Evolutionary conservation across 2,888 invertebrate genomes (phyloP), one percentile per base, ranked within the genome.

Genomic region (Torymus auratus): DNA sequence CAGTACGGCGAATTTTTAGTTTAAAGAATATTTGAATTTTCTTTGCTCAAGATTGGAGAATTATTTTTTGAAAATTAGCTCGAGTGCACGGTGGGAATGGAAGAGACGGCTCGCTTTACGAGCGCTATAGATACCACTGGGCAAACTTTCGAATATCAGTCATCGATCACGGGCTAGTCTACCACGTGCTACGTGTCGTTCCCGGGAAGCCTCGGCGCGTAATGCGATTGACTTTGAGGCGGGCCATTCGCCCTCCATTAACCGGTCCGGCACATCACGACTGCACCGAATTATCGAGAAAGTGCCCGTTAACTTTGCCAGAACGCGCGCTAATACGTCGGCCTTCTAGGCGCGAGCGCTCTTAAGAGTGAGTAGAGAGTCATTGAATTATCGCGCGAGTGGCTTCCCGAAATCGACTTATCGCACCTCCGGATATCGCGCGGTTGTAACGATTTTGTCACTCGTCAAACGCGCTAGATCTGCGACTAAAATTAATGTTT

Each of bases 151-250:
- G 52, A 72, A 68, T 41, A 41, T 69, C 71, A 80, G 71, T 75
- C 80, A 77, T 81, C 62, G 72, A 72, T 81, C 67, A 77, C 56
- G 70, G 80, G 72, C 72, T 81, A 80, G 52, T 76, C 80, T 72
- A 80, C 55, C 67, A 77, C 76, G 80, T 81, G 80, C 80, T 81
- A 69, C 56, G 41, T 14, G 68, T 73, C 73, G 69, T 12, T 60
- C 15, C 65, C 70, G 69, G 68, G 58, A 77, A 76, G 72, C 62
- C 67, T 28, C 50, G 10, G 12, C 58, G 23, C 23, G 17, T 12
- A 67, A 67, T 67, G 53, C 73, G 68, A 79, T 73, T 68, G 68
- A 28, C 41, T 73, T n/a, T 55, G 73, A 62, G 68, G 73, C 58
- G 7, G 14, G n/a, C 56, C 41, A 41, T 41, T 75, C 15, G n/a